Conservation (phyloP, 2,113 vertebrate species). For the Podarcis cretensis region DNA sequence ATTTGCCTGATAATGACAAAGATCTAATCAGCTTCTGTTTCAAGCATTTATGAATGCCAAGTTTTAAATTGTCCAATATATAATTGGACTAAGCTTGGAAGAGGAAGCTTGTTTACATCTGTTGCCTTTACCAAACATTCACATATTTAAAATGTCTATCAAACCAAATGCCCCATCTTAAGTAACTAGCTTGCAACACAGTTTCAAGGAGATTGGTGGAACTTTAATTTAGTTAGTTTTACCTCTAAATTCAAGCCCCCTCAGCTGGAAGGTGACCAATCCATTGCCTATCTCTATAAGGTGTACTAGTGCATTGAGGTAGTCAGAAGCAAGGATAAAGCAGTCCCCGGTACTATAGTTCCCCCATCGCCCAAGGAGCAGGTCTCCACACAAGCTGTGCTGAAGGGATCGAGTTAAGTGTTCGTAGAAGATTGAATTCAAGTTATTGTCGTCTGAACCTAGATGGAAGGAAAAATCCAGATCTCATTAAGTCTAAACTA, state of each 20-base stretch:
- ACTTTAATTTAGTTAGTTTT: conserved; percentile 30
- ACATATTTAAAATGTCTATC: not conserved
- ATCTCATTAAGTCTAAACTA: not conserved
- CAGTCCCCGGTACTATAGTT: conserved; percentile 91
- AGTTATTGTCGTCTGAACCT: conserved; percentile 92
- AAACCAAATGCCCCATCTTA: not conserved
- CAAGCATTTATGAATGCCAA: not conserved
- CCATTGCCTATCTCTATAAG: conserved; percentile 91
- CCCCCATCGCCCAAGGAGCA: conserved; percentile 88
- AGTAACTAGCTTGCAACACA: not conserved
- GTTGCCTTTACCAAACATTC: not conserved
- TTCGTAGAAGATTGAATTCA: conserved; percentile 93
- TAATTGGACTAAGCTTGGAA: not conserved
- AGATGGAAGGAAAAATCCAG: conserved; percentile 29
- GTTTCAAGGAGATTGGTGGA: not conserved
- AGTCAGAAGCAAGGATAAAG: conserved; percentile 92
- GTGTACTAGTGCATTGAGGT: conserved; percentile 92
- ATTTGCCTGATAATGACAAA: not conserved
- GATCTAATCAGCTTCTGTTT: not conserved
- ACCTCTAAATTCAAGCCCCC: conserved; percentile 92
- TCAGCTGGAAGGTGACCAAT: conserved; percentile 88
- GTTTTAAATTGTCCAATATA: not conserved
- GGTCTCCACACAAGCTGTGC: conserved; percentile 88
- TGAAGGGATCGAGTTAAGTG: conserved; percentile 90
- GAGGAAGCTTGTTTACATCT: not conserved